Conservation (phyloP, 2,797 vertebrate species). For the Anabacerthia variegaticeps region DNA sequence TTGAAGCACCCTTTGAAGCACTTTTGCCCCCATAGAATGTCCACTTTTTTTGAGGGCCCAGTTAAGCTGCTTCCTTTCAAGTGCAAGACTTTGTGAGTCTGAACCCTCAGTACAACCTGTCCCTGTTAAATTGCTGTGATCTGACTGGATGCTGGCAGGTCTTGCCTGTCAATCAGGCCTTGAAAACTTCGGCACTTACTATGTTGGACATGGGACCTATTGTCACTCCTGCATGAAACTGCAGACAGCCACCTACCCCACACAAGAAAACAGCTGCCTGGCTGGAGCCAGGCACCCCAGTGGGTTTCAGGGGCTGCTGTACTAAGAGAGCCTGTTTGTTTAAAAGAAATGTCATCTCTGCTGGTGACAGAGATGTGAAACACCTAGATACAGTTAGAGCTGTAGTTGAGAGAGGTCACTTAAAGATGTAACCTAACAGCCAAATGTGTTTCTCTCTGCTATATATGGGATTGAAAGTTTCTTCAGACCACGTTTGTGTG, state of each 20-base stretch:
- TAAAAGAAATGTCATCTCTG: conserved; percentile 6
- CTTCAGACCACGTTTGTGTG: background rate
- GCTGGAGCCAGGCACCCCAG: background rate
- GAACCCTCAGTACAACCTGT: background rate
- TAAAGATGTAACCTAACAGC: background rate
- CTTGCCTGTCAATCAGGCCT: background rate
- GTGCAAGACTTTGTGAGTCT: background rate
- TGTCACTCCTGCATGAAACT: background rate
- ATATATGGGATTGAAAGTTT: background rate
- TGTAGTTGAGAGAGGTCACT: background rate
- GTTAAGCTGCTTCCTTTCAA: conserved; percentile 30
- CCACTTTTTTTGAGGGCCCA: background rate
- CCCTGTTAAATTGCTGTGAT: background rate
- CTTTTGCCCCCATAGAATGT: background rate
- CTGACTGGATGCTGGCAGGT: background rate
- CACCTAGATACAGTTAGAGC: background rate
- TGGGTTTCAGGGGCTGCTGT: background rate
- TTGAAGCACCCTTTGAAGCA: conserved; percentile 27
- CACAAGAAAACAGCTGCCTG: background rate
- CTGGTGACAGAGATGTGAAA: background rate
- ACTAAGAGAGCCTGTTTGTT: background rate
- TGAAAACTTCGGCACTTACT: background rate
- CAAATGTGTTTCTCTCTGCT: background rate
- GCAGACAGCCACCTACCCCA: background rate
- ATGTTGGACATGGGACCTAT: background rate